phyloP scores from a whole-genome alignment of 35 echinoderm and acorn worm genomes.

The Lytechinus pictus region DNA sequence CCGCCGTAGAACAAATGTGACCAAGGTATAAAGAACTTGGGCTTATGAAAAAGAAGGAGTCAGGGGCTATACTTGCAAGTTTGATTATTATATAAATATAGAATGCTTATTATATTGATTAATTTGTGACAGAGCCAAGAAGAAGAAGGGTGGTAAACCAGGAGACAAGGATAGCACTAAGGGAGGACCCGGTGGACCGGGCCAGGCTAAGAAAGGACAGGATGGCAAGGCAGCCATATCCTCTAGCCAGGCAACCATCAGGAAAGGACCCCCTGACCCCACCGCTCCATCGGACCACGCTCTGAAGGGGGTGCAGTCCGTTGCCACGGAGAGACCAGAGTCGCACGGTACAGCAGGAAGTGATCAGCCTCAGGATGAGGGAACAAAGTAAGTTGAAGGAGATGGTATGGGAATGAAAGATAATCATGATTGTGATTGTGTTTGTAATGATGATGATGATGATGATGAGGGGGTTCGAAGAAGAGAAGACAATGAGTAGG shows the following conservation, averaged over 20 bases:
- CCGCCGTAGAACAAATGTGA: too few relatives aligned
- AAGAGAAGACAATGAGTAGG: too few relatives aligned
- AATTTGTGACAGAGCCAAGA: constrained; percentile 55
- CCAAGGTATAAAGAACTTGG: too few relatives aligned
- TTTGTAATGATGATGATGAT: background rate
- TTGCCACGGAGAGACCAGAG: constrained; percentile 80
- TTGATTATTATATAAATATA: too few relatives aligned
- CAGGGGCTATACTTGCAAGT: too few relatives aligned
- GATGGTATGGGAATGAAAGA: background rate
- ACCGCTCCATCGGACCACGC: constrained; percentile 82
- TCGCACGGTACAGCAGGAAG: constrained; percentile 97
- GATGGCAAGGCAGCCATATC: constrained; percentile 71
- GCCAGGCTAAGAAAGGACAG: constrained; percentile 84
- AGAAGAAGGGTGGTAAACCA: constrained; percentile 77
- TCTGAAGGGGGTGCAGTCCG: constrained; percentile 77
- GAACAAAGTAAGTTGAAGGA: constrained; percentile 84
- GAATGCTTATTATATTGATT: too few relatives aligned
- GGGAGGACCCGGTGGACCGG: constrained; percentile 50
- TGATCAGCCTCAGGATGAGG: constrained; percentile 79
- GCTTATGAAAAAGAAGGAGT: too few relatives aligned
- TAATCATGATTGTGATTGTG: background rate
- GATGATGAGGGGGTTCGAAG: too few relatives aligned
- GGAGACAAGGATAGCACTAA: constrained; percentile 82
- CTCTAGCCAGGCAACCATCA: constrained; percentile 69
- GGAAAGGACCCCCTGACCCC: constrained; percentile 75